These are phyloP conservation scores for Spodoptera littoralis DNA, from an alignment of 2,888 invertebrate species.

Conservation along the genomic window DNA sequence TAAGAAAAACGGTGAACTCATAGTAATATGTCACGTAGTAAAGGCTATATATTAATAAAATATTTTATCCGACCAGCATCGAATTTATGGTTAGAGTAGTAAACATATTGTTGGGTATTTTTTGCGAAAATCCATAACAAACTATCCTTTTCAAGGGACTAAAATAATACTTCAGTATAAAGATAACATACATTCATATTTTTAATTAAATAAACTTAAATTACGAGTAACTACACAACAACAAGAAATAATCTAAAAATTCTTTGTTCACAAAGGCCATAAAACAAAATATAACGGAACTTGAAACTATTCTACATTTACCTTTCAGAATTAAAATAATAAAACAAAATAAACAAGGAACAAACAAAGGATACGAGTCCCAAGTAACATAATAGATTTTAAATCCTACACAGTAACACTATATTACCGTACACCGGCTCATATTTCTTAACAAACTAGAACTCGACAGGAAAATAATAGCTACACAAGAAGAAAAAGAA, in stretches of 20 bases:
- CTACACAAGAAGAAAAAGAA: constrained; percentile 38
- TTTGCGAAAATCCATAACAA: constrained; percentile 7
- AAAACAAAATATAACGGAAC: too few species aligned
- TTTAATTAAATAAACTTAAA: too few species aligned
- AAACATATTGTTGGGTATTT: constrained; percentile 2
- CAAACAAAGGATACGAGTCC: constrained; percentile 4
- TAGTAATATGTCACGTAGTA: constrained; percentile 44
- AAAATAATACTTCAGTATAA: too few species aligned
- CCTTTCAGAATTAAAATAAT: too few species aligned
- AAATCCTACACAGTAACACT: constrained; percentile 47
- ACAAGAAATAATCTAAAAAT: too few species aligned
- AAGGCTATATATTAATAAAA: constrained; percentile 41
- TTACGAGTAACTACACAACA: too few species aligned
- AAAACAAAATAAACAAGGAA: too few species aligned
- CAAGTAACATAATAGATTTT: constrained; percentile 34
- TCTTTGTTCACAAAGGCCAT: too few species aligned
- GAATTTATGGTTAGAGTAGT: constrained; percentile 29
- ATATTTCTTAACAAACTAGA: constrained; percentile 37
- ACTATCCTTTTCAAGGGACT: background rate
- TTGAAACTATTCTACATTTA: too few species aligned
- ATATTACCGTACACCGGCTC: constrained; percentile 26
- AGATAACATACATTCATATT: too few species aligned
- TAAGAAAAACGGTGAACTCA: constrained; percentile 39
- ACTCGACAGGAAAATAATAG: constrained; percentile 39
- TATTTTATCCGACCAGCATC: constrained; percentile 29